These are phyloP conservation scores for Tribolium freemani DNA, from an alignment of 2,888 invertebrate species.

Conservation along the genomic window DNA sequence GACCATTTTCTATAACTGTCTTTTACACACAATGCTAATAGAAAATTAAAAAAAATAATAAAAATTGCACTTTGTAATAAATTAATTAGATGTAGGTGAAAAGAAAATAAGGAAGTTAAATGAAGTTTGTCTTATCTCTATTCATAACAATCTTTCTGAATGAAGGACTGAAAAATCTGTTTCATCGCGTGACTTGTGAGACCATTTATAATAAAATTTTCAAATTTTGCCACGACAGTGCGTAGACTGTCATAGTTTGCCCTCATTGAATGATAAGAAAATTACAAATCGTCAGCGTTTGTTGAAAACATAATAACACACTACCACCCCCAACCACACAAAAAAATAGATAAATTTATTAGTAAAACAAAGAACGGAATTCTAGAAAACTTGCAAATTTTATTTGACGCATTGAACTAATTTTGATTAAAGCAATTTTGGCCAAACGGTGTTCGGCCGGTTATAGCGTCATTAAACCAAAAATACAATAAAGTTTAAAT, in stretches of 20 bases:
- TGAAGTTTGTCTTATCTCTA: conserved; percentile 29
- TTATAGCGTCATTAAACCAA: conserved; percentile 18
- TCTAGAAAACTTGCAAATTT: conserved; percentile 22
- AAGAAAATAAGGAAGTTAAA: conserved; percentile 22
- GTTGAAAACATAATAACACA: background rate
- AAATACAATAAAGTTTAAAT: conserved; percentile 23
- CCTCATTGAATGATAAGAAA: conserved; percentile 6
- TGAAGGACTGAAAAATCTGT: conserved; percentile 10
- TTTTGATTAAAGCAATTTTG: conserved; percentile 25
- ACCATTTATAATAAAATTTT: conserved; percentile 32
- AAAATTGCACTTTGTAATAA: conserved; percentile 6
- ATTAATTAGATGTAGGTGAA: conserved; percentile 18
- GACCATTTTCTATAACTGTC: background rate
- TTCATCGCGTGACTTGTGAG: conserved; percentile 24
- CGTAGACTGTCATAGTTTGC: conserved; percentile 19
- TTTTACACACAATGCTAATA: background rate
- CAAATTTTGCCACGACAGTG: conserved; percentile 18
- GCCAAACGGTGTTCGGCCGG: conserved; percentile 3
- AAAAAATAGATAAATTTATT: background rate
- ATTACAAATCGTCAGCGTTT: conserved; percentile 9
- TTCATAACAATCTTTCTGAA: conserved; percentile 18
- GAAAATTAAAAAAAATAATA: background rate
- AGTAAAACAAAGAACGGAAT: background rate
- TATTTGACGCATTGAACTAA: conserved; percentile 18
- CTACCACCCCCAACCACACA: background rate